Conservation (phyloP, 2,113 vertebrate species). For the Malurus melanocephalus region DNA sequence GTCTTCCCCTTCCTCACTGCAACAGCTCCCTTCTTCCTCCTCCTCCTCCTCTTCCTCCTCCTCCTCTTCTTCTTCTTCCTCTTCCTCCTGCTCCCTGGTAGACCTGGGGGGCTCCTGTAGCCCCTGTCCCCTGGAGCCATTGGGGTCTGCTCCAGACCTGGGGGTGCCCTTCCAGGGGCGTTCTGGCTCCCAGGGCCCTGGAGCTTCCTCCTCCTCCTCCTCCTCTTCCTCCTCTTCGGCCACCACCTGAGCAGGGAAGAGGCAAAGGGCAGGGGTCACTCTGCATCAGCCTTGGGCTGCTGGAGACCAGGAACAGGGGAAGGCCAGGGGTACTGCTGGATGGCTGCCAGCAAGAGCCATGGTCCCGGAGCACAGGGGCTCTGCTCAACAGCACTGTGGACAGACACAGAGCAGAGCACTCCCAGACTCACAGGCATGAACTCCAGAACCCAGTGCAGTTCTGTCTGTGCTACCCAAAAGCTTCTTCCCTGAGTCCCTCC, state of each 20-base stretch:
- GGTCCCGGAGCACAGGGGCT: no score
- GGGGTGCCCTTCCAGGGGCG: not conserved
- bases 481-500: not conserved
- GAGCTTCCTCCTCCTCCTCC: not conserved
- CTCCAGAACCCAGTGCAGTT: not conserved
- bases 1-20: slow-evolving; percentile 35
- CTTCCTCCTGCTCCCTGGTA: not conserved
- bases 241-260: not conserved
- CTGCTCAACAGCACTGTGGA: not conserved
- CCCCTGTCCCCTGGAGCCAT: not conserved
- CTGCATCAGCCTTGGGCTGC: not conserved
- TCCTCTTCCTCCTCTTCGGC: not conserved
- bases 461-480: not conserved
- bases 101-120: not conserved
- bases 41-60: slow-evolving; percentile 35
- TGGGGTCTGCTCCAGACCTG: not conserved
- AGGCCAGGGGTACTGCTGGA: not conserved
- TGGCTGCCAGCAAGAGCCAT: rapidly evolving
- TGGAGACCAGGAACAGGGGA: not conserved
- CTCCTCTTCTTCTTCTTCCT: not conserved
- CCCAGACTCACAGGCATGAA: not conserved
- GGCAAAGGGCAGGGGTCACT: not conserved
- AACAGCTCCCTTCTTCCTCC: slow-evolving; percentile 35
- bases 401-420: not conserved
- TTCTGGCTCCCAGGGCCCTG: not conserved